Percentiles rank a stretch among this genome's conserved stretches.
These are phyloP conservation scores for Drosophila trapezifrons DNA, from an alignment of 1,140 invertebrate genomes.

Conservation along the genomic window DNA sequence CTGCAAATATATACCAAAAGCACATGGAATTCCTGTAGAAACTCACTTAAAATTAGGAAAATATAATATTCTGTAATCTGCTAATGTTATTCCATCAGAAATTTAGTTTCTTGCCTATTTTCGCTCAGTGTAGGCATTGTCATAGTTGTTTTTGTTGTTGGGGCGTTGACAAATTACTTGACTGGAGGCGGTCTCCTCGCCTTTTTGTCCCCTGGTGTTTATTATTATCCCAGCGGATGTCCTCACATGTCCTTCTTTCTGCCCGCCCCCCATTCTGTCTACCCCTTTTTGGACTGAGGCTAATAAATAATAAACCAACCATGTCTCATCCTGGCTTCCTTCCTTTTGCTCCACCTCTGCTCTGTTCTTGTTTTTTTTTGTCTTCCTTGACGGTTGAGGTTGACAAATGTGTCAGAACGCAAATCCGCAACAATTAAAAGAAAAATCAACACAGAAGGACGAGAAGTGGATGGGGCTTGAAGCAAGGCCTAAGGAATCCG, in stretches of 20 bases:
- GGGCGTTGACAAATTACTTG: constrained; percentile 70
- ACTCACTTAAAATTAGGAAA: too few species aligned
- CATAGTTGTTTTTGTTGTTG: constrained; percentile 44
- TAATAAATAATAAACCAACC: constrained; percentile 79
- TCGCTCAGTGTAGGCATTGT: constrained; percentile 13
- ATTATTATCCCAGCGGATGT: constrained; percentile 78
- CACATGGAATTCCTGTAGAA: too few species aligned
- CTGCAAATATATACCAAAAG: too few species aligned
- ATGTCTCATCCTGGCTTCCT: constrained; percentile 26
- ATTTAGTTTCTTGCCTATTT: not conserved
- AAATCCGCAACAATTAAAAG: constrained; percentile 84
- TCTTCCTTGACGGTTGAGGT: constrained; percentile 67
- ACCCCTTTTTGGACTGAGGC: constrained; percentile 39
- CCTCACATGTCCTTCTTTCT: constrained; percentile 57
- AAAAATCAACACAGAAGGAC: constrained; percentile 82
- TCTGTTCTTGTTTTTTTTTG: constrained; percentile 20
- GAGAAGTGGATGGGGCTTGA: not conserved
- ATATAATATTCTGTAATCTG: too few species aligned
- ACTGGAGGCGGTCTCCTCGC: constrained; percentile 21
- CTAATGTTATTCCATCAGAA: too few species aligned
- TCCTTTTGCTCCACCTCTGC: constrained; percentile 10
- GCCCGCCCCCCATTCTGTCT: not conserved
- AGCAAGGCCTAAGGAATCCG: not conserved
- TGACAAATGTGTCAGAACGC: constrained; percentile 84
- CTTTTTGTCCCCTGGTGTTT: constrained; percentile 53